phyloP scores from a whole-genome alignment of 2,113 vertebrate species.

The Physeter macrocephalus region DNA sequence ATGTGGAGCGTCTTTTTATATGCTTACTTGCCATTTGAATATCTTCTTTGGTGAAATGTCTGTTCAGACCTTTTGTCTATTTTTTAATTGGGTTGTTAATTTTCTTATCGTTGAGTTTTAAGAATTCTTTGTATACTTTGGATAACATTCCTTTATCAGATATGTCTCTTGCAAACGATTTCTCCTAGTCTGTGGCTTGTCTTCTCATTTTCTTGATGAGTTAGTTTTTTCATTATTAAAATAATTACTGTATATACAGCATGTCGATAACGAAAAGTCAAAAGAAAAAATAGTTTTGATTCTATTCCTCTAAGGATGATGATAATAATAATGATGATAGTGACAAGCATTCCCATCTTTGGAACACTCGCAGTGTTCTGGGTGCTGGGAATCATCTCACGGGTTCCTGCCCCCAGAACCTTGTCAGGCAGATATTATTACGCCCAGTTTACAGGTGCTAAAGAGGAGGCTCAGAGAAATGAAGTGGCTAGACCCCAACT shows the following conservation, averaged over 20 bases:
- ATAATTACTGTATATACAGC: background rate
- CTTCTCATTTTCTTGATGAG: background rate
- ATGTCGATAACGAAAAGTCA: background rate
- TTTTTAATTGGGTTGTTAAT: background rate
- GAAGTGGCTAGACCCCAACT: background rate
- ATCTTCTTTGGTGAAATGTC: background rate
- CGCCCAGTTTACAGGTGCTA: background rate
- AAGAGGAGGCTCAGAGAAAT: background rate
- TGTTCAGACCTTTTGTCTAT: background rate
- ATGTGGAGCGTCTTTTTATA: background rate
- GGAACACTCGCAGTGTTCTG: background rate
- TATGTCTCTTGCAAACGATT: background rate
- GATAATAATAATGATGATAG: background rate
- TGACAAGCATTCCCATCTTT: background rate
- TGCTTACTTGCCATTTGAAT: background rate
- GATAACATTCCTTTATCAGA: background rate
- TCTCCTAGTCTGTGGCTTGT: background rate
- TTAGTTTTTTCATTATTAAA: background rate
- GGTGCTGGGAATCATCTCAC: background rate
- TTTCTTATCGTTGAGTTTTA: background rate
- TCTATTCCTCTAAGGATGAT: background rate
- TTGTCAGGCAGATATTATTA: background rate
- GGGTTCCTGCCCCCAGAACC: background rate
- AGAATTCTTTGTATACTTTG: background rate
- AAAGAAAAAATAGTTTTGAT: background rate